These are phyloP conservation scores for Hestina assimilis DNA, from an alignment of 1,140 invertebrate genomes.

Conservation along the genomic window DNA sequence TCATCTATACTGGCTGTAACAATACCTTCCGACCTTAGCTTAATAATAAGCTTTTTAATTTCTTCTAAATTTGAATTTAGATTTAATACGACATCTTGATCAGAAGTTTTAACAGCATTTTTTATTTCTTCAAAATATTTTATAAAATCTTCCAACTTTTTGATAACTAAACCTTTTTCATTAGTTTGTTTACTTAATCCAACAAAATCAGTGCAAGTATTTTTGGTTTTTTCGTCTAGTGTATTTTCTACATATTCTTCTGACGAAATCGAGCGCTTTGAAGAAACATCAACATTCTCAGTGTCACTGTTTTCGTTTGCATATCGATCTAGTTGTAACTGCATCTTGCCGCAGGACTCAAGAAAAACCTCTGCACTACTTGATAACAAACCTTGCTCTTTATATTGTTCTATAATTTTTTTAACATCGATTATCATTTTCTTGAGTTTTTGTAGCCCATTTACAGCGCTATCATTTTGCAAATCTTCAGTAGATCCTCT, in stretches of 20 bases:
- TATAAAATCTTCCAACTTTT: neutral
- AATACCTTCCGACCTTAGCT: neutral
- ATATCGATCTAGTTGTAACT: slow-evolving; percentile 32
- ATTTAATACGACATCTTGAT: neutral
- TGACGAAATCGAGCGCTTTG: neutral
- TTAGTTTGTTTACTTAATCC: no score
- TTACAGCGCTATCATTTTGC: slow-evolving; percentile 1
- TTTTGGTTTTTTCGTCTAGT: neutral
- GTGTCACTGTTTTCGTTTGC: neutral
- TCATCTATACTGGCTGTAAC: slow-evolving; percentile 24
- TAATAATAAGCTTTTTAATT: slow-evolving; percentile 27
- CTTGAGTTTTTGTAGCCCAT: slow-evolving; percentile 23
- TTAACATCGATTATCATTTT: slow-evolving; percentile 34
- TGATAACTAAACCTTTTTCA: neutral
- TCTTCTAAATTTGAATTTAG: slow-evolving; percentile 7
- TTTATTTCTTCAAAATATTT: neutral
- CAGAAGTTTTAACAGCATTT: neutral
- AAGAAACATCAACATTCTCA: neutral
- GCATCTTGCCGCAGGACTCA: slow-evolving; percentile 29
- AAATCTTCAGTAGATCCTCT: neutral
- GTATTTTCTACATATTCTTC: neutral
- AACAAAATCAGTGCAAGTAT: neutral
- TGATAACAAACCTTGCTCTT: slow-evolving; percentile 33
- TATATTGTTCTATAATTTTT: slow-evolving; percentile 31
- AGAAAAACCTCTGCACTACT: slow-evolving; percentile 37